These are phyloP conservation scores for Aviceda subcristata DNA, from an alignment of 2,113 vertebrate species.

Conservation along the genomic window DNA sequence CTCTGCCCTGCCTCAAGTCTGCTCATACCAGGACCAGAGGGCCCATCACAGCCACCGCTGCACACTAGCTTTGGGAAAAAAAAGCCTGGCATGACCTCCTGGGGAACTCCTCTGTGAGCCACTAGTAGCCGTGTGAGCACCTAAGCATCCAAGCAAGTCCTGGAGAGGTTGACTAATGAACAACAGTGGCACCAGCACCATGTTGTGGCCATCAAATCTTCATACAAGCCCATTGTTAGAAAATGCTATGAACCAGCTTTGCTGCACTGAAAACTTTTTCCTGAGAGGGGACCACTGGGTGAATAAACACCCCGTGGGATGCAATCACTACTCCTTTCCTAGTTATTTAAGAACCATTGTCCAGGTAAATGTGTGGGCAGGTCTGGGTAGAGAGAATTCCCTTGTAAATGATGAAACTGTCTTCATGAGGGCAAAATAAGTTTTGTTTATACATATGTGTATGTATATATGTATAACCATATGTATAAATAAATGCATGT, in stretches of 20 bases:
- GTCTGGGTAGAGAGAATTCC: background rate
- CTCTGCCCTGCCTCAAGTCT: background rate
- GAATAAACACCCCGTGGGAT: background rate
- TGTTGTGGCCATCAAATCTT: background rate
- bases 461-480: background rate
- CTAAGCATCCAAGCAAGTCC: background rate
- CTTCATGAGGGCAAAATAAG: background rate
- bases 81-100: background rate
- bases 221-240: background rate
- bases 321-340: background rate
- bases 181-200: background rate
- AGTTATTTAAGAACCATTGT: background rate
- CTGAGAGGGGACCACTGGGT: background rate
- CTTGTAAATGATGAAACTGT: background rate
- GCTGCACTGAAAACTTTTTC: background rate
- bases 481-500: background rate
- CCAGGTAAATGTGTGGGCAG: background rate
- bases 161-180: background rate
- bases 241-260: background rate
- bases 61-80: background rate
- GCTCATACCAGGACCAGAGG: accelerated
- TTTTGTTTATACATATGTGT: background rate
- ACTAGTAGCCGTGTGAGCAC: background rate
- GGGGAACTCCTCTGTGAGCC: background rate
- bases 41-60: background rate